Evolutionary conservation across 2,797 vertebrate species (phyloP).

Genomic region (Cetoscarus ocellatus): DNA sequence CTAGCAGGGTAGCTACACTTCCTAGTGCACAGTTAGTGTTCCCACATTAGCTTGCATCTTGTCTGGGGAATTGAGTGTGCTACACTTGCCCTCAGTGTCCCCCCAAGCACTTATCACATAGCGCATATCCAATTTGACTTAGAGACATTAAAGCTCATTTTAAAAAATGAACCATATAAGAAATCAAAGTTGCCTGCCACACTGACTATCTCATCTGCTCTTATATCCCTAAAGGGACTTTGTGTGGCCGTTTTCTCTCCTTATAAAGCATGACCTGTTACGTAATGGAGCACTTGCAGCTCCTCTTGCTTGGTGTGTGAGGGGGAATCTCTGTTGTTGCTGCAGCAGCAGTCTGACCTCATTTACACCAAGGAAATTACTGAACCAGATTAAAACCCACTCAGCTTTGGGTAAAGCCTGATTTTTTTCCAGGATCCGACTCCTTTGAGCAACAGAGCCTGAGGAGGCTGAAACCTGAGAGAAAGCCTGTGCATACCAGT

Average conservation of each 20-base stretch:
- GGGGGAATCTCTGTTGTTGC: constrained; percentile 31
- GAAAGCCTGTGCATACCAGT: constrained; percentile 75
- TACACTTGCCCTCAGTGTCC: too few species aligned
- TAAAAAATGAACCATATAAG: not conserved
- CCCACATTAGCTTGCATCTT: too few species aligned
- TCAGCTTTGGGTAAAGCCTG: constrained; percentile 42
- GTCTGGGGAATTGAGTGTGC: too few species aligned
- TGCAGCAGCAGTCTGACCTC: constrained; percentile 53
- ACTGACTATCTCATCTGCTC: not conserved
- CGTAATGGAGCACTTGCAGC: constrained; percentile 53
- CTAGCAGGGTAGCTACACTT: too few species aligned
- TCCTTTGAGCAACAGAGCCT: constrained; percentile 44
- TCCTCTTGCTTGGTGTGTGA: constrained; percentile 12
- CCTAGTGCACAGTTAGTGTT: too few species aligned
- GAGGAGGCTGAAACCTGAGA: constrained; percentile 79
- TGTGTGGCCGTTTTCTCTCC: constrained; percentile 39
- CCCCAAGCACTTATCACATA: too few species aligned
- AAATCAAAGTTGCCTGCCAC: not conserved
- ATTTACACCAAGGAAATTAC: constrained; percentile 43
- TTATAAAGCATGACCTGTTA: constrained; percentile 74
- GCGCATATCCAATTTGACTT: too few species aligned
- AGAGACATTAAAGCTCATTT: not conserved
- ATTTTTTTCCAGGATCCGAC: constrained; percentile 50
- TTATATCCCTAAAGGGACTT: constrained; percentile 46
- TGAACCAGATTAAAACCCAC: constrained; percentile 43